Base-by-base conservation (phyloP, 2,797 vertebrate species). In the Pelobates cultripes region DNA sequence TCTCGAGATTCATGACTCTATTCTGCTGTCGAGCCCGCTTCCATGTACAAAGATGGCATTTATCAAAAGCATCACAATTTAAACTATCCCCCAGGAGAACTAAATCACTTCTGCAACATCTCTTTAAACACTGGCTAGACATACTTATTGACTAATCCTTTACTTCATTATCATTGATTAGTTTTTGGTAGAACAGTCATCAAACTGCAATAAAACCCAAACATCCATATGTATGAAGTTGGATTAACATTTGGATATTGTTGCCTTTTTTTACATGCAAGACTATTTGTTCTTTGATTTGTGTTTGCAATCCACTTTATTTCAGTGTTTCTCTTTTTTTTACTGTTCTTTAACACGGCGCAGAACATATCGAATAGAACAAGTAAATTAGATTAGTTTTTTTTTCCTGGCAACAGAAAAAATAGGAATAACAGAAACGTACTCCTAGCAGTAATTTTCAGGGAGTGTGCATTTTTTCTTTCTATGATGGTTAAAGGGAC, bases 101-200 rank as follows among this genome's bases (percentile, higher is more conserved):
- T 80, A 79, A 68, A 70, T 81, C 74, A 76, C 71, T 47, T 63
- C 3, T 28, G 57, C 55, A 81, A 61, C 12, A 47, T 45, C 64
- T 78, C 72, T 67, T 70, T 74, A 76, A 70, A 79, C 63, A 73
- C 70, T 9, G 69, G 60, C 71, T 77, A 64, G 75, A 75, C 74
- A 43, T 75, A 75, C 68, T 5, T 80, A 84, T 80, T 69, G 81
- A 81, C 82, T 73, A 66, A 75, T 67, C 14, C 78, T 41, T 80
- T 64, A 75, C 64, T 85, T 86, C 75, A 85, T 87, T 85, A 84
- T 71, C 77, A 81, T 82, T 74, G 84, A 83, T 83, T 80, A 76
- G 55, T 79, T 70, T 64, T 82, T 80, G 69, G 74, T 80, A 61
- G 57, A 51, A 77, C 51, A 42, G 43, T 43, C 14, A 70, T 72